phyloP scores from a whole-genome alignment of 2,113 vertebrate species.

The Megaceryle maxima region DNA sequence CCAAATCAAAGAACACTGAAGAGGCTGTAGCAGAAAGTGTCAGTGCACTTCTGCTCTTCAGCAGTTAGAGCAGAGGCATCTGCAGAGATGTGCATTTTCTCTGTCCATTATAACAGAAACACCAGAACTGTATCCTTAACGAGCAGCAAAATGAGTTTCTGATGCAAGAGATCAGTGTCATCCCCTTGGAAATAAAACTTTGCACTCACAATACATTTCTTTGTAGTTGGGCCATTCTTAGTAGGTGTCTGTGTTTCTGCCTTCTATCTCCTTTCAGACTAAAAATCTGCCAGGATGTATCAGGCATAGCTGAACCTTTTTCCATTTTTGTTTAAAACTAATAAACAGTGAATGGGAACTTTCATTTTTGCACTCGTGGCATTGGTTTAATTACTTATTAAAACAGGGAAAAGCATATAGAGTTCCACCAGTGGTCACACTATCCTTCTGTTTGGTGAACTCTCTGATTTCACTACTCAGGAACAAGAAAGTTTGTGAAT shows the following conservation, averaged over 20 bases:
- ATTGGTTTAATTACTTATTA: not conserved
- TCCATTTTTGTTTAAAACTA: not conserved
- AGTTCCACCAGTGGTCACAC: not conserved
- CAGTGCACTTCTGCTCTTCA: not conserved
- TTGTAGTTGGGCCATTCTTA: not conserved
- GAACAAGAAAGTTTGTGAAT: not conserved
- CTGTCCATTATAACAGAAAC: not conserved
- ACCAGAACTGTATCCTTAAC: not conserved
- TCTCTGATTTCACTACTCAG: not conserved
- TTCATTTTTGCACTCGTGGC: not conserved
- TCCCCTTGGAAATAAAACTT: not conserved
- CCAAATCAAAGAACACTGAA: not conserved
- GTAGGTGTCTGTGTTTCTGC: not conserved
- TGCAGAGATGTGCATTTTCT: not conserved
- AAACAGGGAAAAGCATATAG: not conserved
- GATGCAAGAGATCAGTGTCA: not conserved
- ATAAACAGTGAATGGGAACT: not conserved
- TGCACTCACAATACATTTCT: not conserved
- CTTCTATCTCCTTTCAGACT: not conserved
- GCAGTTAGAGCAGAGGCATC: not conserved
- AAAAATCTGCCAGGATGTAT: not conserved
- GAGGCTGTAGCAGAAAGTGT: not conserved
- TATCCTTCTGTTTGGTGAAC: not conserved
- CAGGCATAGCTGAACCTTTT: not conserved
- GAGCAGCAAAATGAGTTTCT: not conserved